A percentile compares a stretch with the other conserved stretches of the same genome.
Conservation (phyloP, 2,113 vertebrate species). For the Phalacrocorax pelagicus region DNA sequence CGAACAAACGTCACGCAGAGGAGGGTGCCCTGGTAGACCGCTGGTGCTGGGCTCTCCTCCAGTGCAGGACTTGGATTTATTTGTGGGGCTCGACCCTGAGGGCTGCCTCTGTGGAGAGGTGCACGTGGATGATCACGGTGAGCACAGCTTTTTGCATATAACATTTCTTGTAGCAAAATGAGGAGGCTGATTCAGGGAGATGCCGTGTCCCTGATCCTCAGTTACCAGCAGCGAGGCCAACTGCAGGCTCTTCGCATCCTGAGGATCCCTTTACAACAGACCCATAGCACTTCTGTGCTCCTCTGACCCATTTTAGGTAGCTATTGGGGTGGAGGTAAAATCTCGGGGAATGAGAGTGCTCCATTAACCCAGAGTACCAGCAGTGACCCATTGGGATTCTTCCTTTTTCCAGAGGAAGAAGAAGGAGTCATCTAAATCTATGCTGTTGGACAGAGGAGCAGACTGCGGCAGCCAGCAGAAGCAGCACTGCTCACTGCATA, state of each 20-base stretch:
- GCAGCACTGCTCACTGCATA: not conserved
- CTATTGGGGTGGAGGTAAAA: not conserved
- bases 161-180: not conserved
- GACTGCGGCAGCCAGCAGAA: not conserved
- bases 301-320: not conserved
- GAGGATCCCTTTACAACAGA: not conserved
- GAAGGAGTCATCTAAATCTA: not conserved
- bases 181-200: not conserved
- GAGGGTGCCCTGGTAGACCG: not conserved
- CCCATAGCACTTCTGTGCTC: not conserved
- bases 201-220: not conserved
- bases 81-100: not conserved
- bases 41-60: not conserved
- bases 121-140: accelerated
- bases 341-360: not conserved
- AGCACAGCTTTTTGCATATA: not conserved
- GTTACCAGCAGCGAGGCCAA: not conserved
- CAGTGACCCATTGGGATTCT: not conserved
- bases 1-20: not conserved
- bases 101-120: not conserved
- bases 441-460: not conserved
- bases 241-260: not conserved
- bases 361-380: not conserved
- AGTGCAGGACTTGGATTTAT: not conserved
- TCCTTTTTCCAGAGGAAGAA: not conserved